Conservation (phyloP, 2,888 invertebrate species). For the Lasius platythorax region DNA sequence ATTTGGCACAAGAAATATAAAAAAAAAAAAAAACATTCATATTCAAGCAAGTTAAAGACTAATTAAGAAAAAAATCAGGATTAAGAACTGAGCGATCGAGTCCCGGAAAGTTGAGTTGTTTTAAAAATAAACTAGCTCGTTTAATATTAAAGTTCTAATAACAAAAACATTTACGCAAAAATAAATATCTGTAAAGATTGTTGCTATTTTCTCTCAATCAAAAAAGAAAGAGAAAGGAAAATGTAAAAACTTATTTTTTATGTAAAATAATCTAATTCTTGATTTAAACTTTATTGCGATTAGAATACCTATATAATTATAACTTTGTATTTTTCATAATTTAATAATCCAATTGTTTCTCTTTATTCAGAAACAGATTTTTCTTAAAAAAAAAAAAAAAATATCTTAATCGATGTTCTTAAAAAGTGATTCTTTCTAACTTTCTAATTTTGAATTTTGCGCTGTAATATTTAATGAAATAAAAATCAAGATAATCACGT, state of each 20-base stretch:
- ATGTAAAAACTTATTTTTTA: neutral
- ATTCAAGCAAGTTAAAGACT: neutral
- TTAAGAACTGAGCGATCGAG: neutral
- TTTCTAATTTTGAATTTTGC: neutral
- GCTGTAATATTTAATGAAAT: neutral
- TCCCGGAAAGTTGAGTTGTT: conserved; percentile 24
- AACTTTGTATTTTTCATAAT: neutral
- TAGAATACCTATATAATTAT: neutral
- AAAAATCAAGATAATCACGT: neutral
- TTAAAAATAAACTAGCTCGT: neutral
- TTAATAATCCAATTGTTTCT: neutral
- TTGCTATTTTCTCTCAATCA: neutral
- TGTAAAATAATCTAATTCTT: neutral
- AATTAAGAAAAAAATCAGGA: neutral
- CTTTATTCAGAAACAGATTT: neutral
- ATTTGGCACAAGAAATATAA: conserved; percentile 36
- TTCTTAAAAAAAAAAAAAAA: neutral
- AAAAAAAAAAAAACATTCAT: neutral
- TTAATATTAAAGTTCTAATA: neutral
- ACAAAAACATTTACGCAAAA: neutral
- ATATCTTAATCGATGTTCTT: neutral
- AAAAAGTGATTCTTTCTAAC: neutral
- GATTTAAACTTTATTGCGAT: neutral
- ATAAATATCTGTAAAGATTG: neutral
- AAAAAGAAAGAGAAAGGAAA: neutral